A percentile compares a stretch with the other conserved stretches of the same genome.
Conservation (phyloP, 2,113 vertebrate species). For the Gasterosteus nipponicus region DNA sequence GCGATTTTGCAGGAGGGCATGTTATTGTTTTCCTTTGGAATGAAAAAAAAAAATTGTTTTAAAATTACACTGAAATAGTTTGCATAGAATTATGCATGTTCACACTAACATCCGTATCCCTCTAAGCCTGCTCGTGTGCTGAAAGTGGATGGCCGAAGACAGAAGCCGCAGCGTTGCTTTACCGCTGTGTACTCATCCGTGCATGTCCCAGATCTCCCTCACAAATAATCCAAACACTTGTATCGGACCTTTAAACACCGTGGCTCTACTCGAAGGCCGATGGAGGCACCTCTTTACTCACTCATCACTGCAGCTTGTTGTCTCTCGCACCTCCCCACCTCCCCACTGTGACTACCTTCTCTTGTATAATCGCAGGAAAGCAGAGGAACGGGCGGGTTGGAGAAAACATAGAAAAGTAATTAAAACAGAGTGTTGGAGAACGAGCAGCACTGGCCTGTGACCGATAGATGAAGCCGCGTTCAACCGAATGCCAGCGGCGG, state of each 20-base stretch:
- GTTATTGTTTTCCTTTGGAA: conserved; percentile 1
- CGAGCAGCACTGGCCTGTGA: conserved; percentile 65
- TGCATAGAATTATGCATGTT: background rate
- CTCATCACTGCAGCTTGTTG: conserved; percentile 30
- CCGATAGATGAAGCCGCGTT: conserved; percentile 58
- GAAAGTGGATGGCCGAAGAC: background rate
- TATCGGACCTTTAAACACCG: conserved; percentile 44
- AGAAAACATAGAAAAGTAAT: conserved; percentile 69
- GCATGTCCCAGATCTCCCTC: background rate
- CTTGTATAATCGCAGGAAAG: conserved; percentile 63
- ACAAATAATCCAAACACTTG: conserved; percentile 25
- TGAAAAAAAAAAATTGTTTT: background rate
- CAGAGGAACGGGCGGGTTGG: conserved; percentile 38
- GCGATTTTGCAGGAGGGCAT: conserved; percentile 5
- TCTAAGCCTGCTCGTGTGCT: background rate
- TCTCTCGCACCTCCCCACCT: too few relatives aligned
- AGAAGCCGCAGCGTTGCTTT: background rate
- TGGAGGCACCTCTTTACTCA: conserved; percentile 32
- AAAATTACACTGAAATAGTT: background rate
- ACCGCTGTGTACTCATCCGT: background rate
- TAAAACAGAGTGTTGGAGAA: conserved; percentile 67
- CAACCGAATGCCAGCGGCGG: conserved; percentile 44
- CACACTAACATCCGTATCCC: too few relatives aligned
- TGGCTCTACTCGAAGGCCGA: conserved; percentile 14
- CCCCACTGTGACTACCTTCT: conserved; percentile 15